These are phyloP conservation scores for Hippocampus guttulatus DNA, from an alignment of 2,113 vertebrate species.

Conservation along the genomic window DNA sequence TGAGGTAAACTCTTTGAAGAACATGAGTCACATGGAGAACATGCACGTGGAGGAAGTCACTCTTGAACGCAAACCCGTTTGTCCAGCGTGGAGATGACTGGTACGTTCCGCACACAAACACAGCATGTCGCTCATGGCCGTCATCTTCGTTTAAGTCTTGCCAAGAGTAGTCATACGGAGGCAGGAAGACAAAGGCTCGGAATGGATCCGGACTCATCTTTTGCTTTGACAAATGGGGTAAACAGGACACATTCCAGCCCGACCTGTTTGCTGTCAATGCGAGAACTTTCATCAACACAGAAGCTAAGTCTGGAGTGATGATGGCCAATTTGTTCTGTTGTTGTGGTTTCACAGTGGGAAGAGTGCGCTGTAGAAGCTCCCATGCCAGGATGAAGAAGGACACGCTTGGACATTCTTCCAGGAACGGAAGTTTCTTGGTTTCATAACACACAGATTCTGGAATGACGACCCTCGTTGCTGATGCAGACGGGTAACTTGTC, in stretches of 20 bases:
- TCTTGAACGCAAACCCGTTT: slow-evolving; percentile 40
- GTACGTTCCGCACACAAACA: slow-evolving; percentile 67
- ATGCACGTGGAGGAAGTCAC: slow-evolving; percentile 66
- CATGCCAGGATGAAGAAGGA: slow-evolving; percentile 80
- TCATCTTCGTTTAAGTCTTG: slow-evolving; percentile 36
- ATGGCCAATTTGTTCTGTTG: slow-evolving; percentile 66
- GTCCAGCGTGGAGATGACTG: slow-evolving; percentile 29
- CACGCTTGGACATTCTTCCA: slow-evolving; percentile 74
- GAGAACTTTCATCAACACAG: slow-evolving; percentile 71
- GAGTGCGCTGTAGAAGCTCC: slow-evolving; percentile 68
- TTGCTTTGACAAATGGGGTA: slow-evolving; percentile 23
- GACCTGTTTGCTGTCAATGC: slow-evolving; percentile 67
- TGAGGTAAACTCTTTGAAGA: slow-evolving; percentile 75
- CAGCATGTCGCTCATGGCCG: slow-evolving; percentile 57
- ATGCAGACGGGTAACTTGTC: slow-evolving; percentile 75
- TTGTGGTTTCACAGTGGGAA: slow-evolving; percentile 55
- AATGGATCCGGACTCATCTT: slow-evolving; percentile 42
- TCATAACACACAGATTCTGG: slow-evolving; percentile 73
- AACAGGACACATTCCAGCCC: slow-evolving; percentile 73
- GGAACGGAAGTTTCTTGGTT: slow-evolving; percentile 65
- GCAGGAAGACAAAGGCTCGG: slow-evolving; percentile 71
- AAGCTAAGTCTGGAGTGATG: slow-evolving; percentile 67
- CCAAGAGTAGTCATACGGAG: slow-evolving; percentile 58
- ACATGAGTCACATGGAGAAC: slow-evolving; percentile 55
- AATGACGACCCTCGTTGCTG: slow-evolving; percentile 64